Conservation (phyloP, 2,888 invertebrate genomes). For the Meiosimyza platycephala region DNA sequence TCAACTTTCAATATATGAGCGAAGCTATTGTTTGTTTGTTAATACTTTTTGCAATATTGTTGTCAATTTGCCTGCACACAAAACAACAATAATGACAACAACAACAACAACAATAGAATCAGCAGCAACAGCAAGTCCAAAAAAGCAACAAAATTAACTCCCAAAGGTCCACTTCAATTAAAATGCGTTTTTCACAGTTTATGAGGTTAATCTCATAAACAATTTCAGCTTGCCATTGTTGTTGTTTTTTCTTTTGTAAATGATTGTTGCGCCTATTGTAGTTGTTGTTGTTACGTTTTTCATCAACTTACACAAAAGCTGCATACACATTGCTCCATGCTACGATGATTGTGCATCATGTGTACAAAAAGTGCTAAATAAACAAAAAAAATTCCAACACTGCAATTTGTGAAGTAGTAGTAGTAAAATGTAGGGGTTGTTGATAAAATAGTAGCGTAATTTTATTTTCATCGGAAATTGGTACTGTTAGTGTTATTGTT, state of each 20-base stretch:
- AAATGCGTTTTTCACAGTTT: slow-evolving; percentile 48
- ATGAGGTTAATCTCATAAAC: slow-evolving; percentile 61
- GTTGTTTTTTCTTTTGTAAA: too few relatives aligned
- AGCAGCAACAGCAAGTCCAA: not conserved
- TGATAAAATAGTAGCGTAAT: too few relatives aligned
- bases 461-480: too few relatives aligned
- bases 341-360: too few relatives aligned
- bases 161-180: slow-evolving; percentile 5
- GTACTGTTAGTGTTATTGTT: too few relatives aligned
- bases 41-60: slow-evolving; percentile 22
- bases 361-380: too few relatives aligned
- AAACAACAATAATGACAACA: not conserved
- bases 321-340: too few relatives aligned
- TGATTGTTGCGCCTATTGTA: slow-evolving; percentile 1
- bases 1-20: not conserved
- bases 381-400: too few relatives aligned
- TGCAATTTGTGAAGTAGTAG: too few relatives aligned
- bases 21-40: slow-evolving; percentile 32
- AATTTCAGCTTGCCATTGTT: slow-evolving; percentile 2
- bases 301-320: too few relatives aligned
- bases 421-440: too few relatives aligned
- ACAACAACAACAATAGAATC: not conserved
- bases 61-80: slow-evolving; percentile 26
- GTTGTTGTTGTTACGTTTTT: too few relatives aligned
- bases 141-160: slow-evolving; percentile 13